A percentile compares a stretch with the other conserved stretches of the same genome.
These are phyloP conservation scores for Melolontha melolontha DNA, from an alignment of 2,888 invertebrate species.

Conservation along the genomic window DNA sequence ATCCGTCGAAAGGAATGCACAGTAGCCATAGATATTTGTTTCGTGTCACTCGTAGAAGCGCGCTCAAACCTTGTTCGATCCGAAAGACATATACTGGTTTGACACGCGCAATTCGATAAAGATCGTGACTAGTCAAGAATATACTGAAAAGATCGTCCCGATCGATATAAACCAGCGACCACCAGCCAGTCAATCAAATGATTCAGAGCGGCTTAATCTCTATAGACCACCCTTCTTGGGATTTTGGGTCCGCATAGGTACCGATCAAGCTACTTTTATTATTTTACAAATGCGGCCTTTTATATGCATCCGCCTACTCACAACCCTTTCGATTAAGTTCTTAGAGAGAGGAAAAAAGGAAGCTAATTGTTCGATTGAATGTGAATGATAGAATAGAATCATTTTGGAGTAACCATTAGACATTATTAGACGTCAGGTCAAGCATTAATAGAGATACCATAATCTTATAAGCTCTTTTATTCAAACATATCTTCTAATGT, in stretches of 20 bases:
- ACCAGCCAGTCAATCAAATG: slow-evolving; percentile 34
- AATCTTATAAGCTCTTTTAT: neutral
- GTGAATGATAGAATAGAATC: slow-evolving; percentile 26
- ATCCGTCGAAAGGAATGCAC: slow-evolving; percentile 25
- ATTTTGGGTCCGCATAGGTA: neutral
- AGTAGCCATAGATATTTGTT: slow-evolving; percentile 29
- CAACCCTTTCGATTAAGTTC: slow-evolving; percentile 39
- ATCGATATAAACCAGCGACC: slow-evolving; percentile 30
- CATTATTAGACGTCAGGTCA: slow-evolving; percentile 13
- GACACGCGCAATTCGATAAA: slow-evolving; percentile 35
- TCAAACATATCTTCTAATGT: no score
- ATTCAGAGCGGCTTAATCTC: slow-evolving; percentile 28
- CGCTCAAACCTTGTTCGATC: slow-evolving; percentile 11
- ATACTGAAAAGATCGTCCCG: slow-evolving; percentile 22
- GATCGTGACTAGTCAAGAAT: slow-evolving; percentile 34
- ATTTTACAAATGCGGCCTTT: slow-evolving; percentile 32
- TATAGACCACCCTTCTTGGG: slow-evolving; percentile 28
- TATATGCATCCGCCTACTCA: slow-evolving; percentile 34
- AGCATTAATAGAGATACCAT: neutral
- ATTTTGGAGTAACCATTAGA: slow-evolving; percentile 31
- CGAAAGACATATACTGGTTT: slow-evolving; percentile 22
- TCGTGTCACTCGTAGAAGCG: slow-evolving; percentile 14
- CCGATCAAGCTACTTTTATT: slow-evolving; percentile 28
- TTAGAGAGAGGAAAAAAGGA: slow-evolving; percentile 16
- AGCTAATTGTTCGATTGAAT: slow-evolving; percentile 33